Base-by-base conservation (phyloP, 1,140 invertebrate species). In the Drosophila serrata region DNA sequence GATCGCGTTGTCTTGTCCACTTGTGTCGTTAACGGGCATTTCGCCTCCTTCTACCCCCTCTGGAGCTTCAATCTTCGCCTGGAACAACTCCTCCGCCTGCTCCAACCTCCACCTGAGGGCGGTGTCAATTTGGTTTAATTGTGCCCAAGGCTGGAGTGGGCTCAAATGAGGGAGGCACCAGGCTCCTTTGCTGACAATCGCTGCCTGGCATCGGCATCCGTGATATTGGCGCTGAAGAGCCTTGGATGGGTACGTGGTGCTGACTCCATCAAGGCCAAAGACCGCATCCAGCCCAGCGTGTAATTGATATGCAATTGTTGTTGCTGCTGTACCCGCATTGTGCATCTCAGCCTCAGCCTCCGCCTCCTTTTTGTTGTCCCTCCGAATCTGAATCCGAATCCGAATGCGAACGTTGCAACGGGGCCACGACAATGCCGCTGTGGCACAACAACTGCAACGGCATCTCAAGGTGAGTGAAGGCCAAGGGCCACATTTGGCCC, bases 391-490 rank as follows among this genome's bases (percentile, higher is more conserved):
- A 42, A 48, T n/a, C 19, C 40, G 48, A 42, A 19, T 31, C 6
- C 29, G 48, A 51, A 19, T 51, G 29, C 69, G 67, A 46, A 39
- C 61, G 24, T 13, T 69, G 67, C 67, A 78, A 77, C 74, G 55
- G 60, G 72, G 39, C 60, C 62, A 59, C 62, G 56, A 43, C 75
- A 78, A 40, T 55, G 51, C 51, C 51, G 33, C 51, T 53, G 49
- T 53, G 49, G 49, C 49, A 53, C 49, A 53, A 35, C 46, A 75
- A 61, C 55, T 46, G 56, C 80, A 62, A 85, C 82, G 80, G 84
- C 85, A 88, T 90, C 82, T 92, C 91, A 92, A 92, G 91, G 91
- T 92, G 81, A 92, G 81, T 86, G 91, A 92, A 92, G 91, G 91
- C 91, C 91, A 92, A 92, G 91, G 91, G 79, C 91, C 82, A 91